Conservation (phyloP, 2,888 invertebrate species). For the Eristalis tenax region DNA sequence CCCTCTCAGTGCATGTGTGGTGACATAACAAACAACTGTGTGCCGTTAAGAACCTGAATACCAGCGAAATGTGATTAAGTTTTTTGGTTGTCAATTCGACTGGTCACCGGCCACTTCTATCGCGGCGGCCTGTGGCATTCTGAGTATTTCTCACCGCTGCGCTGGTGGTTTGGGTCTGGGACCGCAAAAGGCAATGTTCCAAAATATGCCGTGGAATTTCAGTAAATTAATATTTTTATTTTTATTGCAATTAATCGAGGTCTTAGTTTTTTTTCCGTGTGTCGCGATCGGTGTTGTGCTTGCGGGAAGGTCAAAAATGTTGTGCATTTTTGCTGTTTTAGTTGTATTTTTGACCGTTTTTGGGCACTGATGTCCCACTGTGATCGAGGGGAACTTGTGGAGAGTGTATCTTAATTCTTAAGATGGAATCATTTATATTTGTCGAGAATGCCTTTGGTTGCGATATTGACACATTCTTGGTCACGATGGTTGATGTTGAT, state of each 20-base stretch:
- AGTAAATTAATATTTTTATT: slow-evolving; percentile 57
- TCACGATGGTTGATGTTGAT: too few species aligned
- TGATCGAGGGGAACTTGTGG: slow-evolving; percentile 3
- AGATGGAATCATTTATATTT: not conserved
- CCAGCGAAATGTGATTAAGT: slow-evolving; percentile 24
- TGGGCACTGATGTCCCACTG: slow-evolving; percentile 32
- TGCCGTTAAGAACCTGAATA: slow-evolving; percentile 63
- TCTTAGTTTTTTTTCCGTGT: not conserved
- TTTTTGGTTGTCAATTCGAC: slow-evolving; percentile 6
- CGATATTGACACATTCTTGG: too few species aligned
- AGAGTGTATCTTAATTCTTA: slow-evolving; percentile 23
- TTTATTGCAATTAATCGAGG: slow-evolving; percentile 49
- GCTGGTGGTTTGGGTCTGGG: not conserved
- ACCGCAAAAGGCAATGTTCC: not conserved
- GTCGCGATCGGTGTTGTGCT: too few species aligned
- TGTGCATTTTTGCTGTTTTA: slow-evolving; percentile 6
- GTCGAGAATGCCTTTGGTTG: too few species aligned
- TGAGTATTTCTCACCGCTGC: slow-evolving; percentile 51
- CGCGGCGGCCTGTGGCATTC: slow-evolving; percentile 44
- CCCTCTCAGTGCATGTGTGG: slow-evolving; percentile 3
- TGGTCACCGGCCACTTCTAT: not conserved
- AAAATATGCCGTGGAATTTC: slow-evolving; percentile 42
- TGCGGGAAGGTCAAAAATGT: too few species aligned
- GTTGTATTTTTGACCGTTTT: slow-evolving; percentile 20
- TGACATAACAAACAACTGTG: slow-evolving; percentile 49